Evolutionary conservation across 2,113 vertebrate genomes (phyloP), one percentile per base, ranked within the genome.

Genomic region (Periophthalmus modestus): DNA sequence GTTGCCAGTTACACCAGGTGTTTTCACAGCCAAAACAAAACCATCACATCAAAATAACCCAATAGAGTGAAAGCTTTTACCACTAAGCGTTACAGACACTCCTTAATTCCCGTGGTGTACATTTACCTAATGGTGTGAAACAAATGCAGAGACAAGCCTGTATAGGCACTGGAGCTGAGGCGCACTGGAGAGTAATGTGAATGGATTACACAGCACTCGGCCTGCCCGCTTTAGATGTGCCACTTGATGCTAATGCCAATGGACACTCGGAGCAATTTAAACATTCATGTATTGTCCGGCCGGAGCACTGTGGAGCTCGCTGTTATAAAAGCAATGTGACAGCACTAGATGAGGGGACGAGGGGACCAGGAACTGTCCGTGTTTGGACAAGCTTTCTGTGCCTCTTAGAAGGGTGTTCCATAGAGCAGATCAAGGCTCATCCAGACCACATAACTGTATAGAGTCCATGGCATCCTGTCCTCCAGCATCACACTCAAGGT

Each of bases 191-290:
- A 86, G 83, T 85, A 91, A 90, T 82, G 83, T 89, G 77, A 89
- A 85, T 91, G 84, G 84, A 89, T 87, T 83, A 78, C 70, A 84
- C 78, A 92, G 86, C 80, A 75, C 83, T 88, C 85, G 91, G 88
- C 87, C 84, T 81, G 79, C 79, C 89, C 85, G 88, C 82, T 92
- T 93, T 90, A 86, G 90, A 93, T 93, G 91, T 85, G 86, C 88
- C 86, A 88, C 88, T 92, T 94, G 94, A 95, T 76, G 89, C 72
- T 95, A 94, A 96, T 95, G 90, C 91, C 91, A 86, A 91, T 91
- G 93, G 94, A 95, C 94, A 88, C 91, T 88, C 89, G 85, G 85
- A 93, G 93, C 93, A 93, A 95, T 95, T 95, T 95, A 94, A 94
- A 95, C 93, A 95, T 94, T 95, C 90, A 89, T 93, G 93, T 87